Evolutionary conservation across 2,113 vertebrate species (phyloP).

Genomic region (Felis catus): F.catus_Fca126_mat1.0 CM031420.1:4486001-4486500

Average conservation of each 20-base stretch:
- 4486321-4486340: not conserved
- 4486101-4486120: too few relatives aligned
- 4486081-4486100: accelerated
- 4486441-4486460: accelerated
- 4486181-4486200: not conserved
- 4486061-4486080: not conserved
- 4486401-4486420: accelerated
- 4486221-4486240: accelerated
- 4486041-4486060: not conserved
- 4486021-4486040: accelerated
- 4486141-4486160: not conserved
- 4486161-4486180: accelerated
- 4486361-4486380: not conserved
- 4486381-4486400: not conserved
- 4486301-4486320: too few relatives aligned
- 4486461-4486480: not conserved
- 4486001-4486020: accelerated
- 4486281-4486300: not conserved
- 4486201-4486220: not conserved
- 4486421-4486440: accelerated
- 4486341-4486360: not conserved
- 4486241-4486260: not conserved
- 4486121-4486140: too few relatives aligned
- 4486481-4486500: not conserved
- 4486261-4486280: too few relatives aligned